Base-by-base conservation (phyloP, 2,113 vertebrate genomes). In the Entomyzon cyanotis region DNA sequence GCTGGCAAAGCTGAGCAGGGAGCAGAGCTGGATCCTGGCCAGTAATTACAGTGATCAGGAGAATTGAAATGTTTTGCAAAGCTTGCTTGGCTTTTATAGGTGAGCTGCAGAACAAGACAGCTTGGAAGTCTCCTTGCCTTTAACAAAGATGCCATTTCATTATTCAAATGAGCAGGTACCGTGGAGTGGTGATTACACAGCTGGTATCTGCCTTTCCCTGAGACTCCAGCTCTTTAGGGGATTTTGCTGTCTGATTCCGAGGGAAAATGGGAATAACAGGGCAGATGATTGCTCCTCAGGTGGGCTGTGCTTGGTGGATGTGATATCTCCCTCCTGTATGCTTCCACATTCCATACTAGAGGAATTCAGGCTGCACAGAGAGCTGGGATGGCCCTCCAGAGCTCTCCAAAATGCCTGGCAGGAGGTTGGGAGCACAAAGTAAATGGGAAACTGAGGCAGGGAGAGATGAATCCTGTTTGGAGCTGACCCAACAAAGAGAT, bases 21-120 rank as follows among this genome's bases (percentile, higher is more conserved):
- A 94, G 81, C 82, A 67, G 82, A 8, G 28, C 95, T 96, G 96
- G 95, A 95, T 59, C 15, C 17, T 20, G 2, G 84, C 96, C 96
- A 96, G 95, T 93, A 89, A 96, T 97, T 96, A 96, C 92, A 95
- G 90, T 79, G 93, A 96, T 96, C 90, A 87, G 80, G 94, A 94
- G 92, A 95, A 92, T 89, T 96, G 95, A 97, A 96, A 93, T 90
- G 87, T 91, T 96, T 96, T 84, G 87, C 83, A 90, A 94, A 93
- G 87, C 87, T 95, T 67, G 84, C 84, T 77, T 94, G 91, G 77
- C 90, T 96, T 94, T 88, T 87, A 94, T 89, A 96, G 77, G 90
- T 89, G 83, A 86, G 93, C 87, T 89, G 78, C 53, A 14, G 90
- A 92, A 95, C 81, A 84, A 86, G 88, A 73, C 91, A 75, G 87